Conservation (phyloP, 2,888 invertebrate species). For the Scaptomyza polygonia region DNA sequence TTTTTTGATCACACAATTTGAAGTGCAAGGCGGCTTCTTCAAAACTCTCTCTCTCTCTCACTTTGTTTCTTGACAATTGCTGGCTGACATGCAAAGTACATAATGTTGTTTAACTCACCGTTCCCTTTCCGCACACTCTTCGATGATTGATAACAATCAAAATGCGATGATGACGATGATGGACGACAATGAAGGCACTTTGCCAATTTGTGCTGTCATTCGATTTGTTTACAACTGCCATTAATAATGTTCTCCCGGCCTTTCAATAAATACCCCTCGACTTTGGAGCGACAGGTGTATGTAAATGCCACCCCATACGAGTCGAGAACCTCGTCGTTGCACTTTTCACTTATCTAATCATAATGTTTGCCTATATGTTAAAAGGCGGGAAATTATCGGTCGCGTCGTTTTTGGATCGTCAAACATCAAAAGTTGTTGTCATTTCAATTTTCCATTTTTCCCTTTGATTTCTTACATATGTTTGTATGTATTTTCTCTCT, state of each 20-base stretch:
- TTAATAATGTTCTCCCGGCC: slow-evolving; percentile 67
- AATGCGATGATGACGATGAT: slow-evolving; percentile 15
- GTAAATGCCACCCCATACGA: slow-evolving; percentile 66
- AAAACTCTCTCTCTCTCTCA: slow-evolving; percentile 25
- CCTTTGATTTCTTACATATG: slow-evolving; percentile 59
- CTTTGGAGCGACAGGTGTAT: slow-evolving; percentile 49
- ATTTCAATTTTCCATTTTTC: slow-evolving; percentile 62
- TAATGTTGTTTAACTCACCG: slow-evolving; percentile 52
- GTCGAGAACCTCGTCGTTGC: slow-evolving; percentile 25
- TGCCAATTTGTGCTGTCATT: slow-evolving; percentile 71
- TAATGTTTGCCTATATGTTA: slow-evolving; percentile 23
- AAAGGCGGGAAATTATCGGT: slow-evolving; percentile 23
- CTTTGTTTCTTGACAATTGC: slow-evolving; percentile 70
- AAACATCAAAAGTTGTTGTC: slow-evolving; percentile 42
- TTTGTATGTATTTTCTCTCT: background rate
- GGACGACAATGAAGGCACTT: slow-evolving; percentile 42
- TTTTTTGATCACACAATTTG: slow-evolving; percentile 33
- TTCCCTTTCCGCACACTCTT: too few species aligned
- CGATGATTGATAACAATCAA: slow-evolving; percentile 68
- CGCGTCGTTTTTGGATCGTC: slow-evolving; percentile 59
- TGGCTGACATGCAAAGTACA: slow-evolving; percentile 83
- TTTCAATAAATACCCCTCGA: background rate
- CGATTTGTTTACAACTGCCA: slow-evolving; percentile 76
- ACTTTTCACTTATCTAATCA: slow-evolving; percentile 56
- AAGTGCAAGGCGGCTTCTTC: slow-evolving; percentile 60